Base-by-base conservation (phyloP, 1,140 invertebrate species). In the Microplitis mediator region DNA sequence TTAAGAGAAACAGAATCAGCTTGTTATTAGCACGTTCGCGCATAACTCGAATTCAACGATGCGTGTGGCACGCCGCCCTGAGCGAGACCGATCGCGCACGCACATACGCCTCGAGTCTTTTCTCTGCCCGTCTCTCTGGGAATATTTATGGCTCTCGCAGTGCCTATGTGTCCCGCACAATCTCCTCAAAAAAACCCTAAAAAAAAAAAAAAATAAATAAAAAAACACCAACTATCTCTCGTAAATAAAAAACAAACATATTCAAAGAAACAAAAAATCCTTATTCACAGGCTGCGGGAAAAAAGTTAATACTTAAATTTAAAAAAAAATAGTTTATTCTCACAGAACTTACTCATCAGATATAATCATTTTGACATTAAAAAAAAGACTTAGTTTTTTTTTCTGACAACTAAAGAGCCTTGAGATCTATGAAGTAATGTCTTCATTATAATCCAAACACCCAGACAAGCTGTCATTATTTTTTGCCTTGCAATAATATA, bases 11-110 rank as follows among this genome's bases (percentile, higher is more conserved):
- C 80, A 83, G 84, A 85, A 82, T 83, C 82, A 79, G 80, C 80
- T 82, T 84, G 84, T 85, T 85, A 85, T 86, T 85, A 85, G 83
- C 84, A 80, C 84, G 83, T 84, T 77, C 76, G 76, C 77, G 75
- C 83, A 85, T 85, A 85, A 83, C 84, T 85, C 71, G 81, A 74
- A 84, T 82, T 82, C 84, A 81, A 56, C 80, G 82, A 80, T 82
- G 80, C 82, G 80, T 84, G 79, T 74, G 61, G 58, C 74, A 16
- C 60, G 73, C 63, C 66, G 23, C 56, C 60, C 32, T 50, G 13
- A 50, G 35, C 14, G 62, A 45, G 62, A 50, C 31, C 62, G 62
- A 64, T 65, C 66, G 65, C 62, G 71, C 64, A 62, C 64, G 68
- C 39, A 69, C 54, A 64, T 39, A 67, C 51, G 51, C 51, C 63